Base-by-base conservation (phyloP, 1,140 invertebrate species). In the Lordiphosa mommai region DNA sequence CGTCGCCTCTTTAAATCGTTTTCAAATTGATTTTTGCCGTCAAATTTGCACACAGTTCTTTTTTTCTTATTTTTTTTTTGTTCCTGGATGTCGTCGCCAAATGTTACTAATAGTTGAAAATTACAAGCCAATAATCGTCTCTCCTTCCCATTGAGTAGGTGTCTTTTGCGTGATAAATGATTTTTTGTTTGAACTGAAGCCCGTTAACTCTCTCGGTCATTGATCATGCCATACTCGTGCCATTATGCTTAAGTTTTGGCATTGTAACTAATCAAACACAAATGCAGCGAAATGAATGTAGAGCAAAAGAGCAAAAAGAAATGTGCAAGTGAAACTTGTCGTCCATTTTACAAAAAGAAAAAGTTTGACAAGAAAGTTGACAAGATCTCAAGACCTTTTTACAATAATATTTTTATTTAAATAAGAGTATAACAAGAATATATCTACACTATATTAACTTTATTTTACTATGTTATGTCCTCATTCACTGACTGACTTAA, bases 11-110 rank as follows among this genome's bases (percentile, higher is more conserved):
- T 57, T 41, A 84, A 84, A 84, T 84, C 72, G 79, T 84, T 84
- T 84, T 61, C 77, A 84, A 84, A 84, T 84, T 84, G 77, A 84
- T 84, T 84, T 84, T 72, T 57, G 76, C 59, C 72, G 77, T 84
- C 77, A 84, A 84, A 84, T 84, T 84, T 84, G 77, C 77, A 77
- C 77, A 82, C 14, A 63, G 13, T 13, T 44, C n/a, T n/a, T n/a
- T n/a, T n/a, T n/a, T n/a, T n/a, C n/a, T n/a, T n/a, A n/a, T n/a
- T n/a, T n/a, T n/a, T n/a, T n/a, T n/a, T n/a, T 6, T 30, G 9
- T 13, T 51, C 30, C 23, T 20, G 16, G 76, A 74, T 80, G 70
- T 74, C 69, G 70, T 77, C 64, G 77, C 77, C 72, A 84, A 82
- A 72, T 84, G 64, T 84, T 84, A 84, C 77, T 84, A 84, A 84